These are phyloP conservation scores for Chaetorhynchus papuensis DNA, from an alignment of 2,113 vertebrate species.

Conservation along the genomic window DNA sequence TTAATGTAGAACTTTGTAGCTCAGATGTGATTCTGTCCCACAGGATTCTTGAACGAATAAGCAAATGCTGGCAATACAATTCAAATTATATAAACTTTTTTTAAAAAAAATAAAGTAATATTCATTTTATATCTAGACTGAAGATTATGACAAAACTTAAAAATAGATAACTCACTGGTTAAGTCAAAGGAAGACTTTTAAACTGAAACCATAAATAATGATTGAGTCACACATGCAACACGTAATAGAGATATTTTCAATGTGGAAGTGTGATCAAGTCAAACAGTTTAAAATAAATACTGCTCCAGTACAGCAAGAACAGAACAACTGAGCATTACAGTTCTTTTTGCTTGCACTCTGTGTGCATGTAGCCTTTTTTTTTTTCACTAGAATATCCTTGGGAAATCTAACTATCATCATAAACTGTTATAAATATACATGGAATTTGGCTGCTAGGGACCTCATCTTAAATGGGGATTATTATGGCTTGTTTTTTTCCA, in stretches of 20 bases:
- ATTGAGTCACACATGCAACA: background rate
- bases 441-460: background rate
- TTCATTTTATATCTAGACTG: background rate
- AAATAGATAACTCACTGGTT: background rate
- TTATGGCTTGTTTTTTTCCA: background rate
- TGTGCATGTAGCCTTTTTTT: background rate
- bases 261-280: background rate
- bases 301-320: background rate
- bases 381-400: background rate
- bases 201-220: background rate
- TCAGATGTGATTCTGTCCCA: background rate
- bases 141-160: background rate
- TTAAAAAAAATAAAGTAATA: background rate
- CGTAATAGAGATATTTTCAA: conserved; percentile 1
- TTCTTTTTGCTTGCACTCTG: background rate
- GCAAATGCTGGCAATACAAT: background rate
- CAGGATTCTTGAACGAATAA: background rate
- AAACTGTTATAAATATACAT: conserved; percentile 14
- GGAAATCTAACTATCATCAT: background rate
- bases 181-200: background rate
- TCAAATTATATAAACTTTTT: background rate
- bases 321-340: background rate
- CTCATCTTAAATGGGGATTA: background rate
- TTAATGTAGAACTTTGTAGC: background rate
- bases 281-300: background rate